Evolutionary conservation across 2,113 vertebrate species (phyloP), one percentile per base, ranked within the genome.

Genomic region (Neomonachus schauinslandi): DNA sequence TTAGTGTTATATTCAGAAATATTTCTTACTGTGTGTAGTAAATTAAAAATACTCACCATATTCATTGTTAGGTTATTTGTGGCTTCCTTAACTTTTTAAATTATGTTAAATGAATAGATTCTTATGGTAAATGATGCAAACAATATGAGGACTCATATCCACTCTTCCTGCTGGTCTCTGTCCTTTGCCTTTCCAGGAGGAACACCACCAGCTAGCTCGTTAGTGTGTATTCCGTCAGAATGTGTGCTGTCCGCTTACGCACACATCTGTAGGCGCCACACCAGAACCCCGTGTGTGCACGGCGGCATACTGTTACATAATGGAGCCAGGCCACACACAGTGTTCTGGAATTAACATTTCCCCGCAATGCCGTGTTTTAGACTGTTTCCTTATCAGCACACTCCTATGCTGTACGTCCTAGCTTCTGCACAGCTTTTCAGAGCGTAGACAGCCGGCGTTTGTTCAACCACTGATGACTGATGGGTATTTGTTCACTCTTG

Each of bases 181-280:
- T 21, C 39, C 42, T 63, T 18, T 11, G 15, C 33, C 53, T 89
- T 46, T 33, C 53, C 13, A 0, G 2, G 57, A 61, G 55, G 0
- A 6, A 7, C 14, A 16, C 21, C 9, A 12, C 19, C 31, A 4
- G 14, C 21, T 13, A 10, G 59, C 24, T 61, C 59, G 12, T 42
- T 49, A 9, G 31, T 2, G 0, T 2, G 28, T 12, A 21, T 49
- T 46, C 28, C 1, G 3, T 76, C 36, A 24, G 3, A n/a, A 5
- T 1, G 11, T 18, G 18, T 1, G 19, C 72, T 4, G 4, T 14
- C 13, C 12, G 55, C 39, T n/a, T 24, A 5, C 1, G 22, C 16
- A 12, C 14, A 6, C 18, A 16, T 7, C 53, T 1, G 19, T 11
- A 42, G 12, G 5, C 1, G 5, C 33, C 15, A 4, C 26, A 2